These are phyloP conservation scores for Hypselothyrea guttata DNA, from an alignment of 2,888 invertebrate genomes.

Conservation along the genomic window DNA sequence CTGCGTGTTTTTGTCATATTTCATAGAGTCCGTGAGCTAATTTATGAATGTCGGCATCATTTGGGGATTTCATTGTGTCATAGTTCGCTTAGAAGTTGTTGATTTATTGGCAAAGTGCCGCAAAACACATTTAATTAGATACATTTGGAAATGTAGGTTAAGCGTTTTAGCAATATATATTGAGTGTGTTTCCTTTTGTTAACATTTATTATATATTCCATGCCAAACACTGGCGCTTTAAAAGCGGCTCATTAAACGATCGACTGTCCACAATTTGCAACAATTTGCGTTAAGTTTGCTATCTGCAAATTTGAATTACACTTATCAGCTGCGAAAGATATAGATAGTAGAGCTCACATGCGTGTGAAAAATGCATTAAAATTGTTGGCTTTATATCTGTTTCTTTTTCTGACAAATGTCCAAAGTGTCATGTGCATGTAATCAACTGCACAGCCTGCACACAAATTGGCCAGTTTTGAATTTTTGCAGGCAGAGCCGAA, in stretches of 20 bases:
- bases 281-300: too few relatives aligned
- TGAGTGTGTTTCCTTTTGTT: constrained; percentile 1
- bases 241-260: constrained; percentile 28
- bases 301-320: too few relatives aligned
- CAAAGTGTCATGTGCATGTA: constrained; percentile 44
- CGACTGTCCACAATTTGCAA: too few relatives aligned
- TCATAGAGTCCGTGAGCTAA: constrained; percentile 42
- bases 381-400: too few relatives aligned
- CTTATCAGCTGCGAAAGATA: too few relatives aligned
- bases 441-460: constrained; percentile 1
- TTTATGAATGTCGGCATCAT: constrained; percentile 34
- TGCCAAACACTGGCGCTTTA: constrained; percentile 38
- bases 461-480: constrained; percentile 32
- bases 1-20: constrained; percentile 10
- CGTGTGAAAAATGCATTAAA: too few relatives aligned
- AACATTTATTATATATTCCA: constrained; percentile 16
- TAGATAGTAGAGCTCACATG: too few relatives aligned
- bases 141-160: constrained; percentile 54
- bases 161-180: constrained; percentile 28
- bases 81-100: constrained; percentile 17
- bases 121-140: constrained; percentile 38
- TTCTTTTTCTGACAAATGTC: constrained; percentile 53
- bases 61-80: constrained; percentile 22
- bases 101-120: constrained; percentile 38
- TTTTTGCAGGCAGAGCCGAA: constrained; percentile 10